phyloP scores from a whole-genome alignment of 2,113 vertebrate genomes.

The Tretioscincus oriximinensis region DNA sequence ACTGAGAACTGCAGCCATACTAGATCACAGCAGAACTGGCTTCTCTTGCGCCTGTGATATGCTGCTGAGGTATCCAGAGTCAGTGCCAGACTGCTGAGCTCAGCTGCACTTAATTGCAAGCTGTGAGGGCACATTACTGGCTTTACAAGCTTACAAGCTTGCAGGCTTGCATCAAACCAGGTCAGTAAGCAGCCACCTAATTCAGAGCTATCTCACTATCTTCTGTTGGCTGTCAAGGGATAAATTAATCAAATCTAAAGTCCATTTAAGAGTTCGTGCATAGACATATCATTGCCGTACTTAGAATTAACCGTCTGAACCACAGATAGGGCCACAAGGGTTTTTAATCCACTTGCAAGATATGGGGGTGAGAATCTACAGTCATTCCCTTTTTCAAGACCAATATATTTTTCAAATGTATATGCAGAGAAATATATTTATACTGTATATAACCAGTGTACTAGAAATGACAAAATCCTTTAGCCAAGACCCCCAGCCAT shows the following conservation, averaged over 20 bases:
- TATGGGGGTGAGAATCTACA: background rate
- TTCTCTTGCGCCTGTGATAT: background rate
- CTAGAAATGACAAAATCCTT: background rate
- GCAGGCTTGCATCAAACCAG: constrained; percentile 11
- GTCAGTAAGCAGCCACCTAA: constrained; percentile 4
- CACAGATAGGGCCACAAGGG: background rate
- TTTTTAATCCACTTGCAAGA: background rate
- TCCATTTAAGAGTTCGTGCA: background rate
- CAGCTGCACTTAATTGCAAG: constrained; percentile 20
- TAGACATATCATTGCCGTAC: background rate
- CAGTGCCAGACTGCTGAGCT: constrained; percentile 1
- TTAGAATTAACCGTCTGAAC: background rate
- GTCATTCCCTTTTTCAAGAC: background rate
- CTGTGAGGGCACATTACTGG: background rate
- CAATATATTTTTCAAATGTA: background rate
- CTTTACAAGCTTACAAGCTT: background rate
- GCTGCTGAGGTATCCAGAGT: constrained; percentile 1
- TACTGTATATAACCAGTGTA: background rate
- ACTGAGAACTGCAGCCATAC: background rate
- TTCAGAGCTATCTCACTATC: background rate
- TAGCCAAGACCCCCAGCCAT: background rate
- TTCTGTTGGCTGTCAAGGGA: background rate
- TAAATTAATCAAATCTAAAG: background rate
- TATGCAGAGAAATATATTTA: background rate
- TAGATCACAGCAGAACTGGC: background rate